These are phyloP conservation scores for Oncorhynchus masou DNA, from an alignment of 2,113 vertebrate genomes.

Conservation along the genomic window DNA sequence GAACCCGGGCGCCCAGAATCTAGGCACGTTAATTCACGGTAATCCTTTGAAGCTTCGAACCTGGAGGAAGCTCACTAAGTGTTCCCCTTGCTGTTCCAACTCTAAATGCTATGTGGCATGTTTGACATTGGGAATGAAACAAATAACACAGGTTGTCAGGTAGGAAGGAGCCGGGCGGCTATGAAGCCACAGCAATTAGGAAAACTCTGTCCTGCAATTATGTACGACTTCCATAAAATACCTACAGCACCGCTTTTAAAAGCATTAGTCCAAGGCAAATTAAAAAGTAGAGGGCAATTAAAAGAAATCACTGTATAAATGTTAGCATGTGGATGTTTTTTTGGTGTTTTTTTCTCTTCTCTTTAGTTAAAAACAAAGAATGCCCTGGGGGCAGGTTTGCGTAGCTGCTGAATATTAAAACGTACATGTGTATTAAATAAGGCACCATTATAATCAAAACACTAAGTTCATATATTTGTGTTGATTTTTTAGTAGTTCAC, in stretches of 20 bases:
- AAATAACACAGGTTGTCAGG: constrained; percentile 70
- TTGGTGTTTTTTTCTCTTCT: constrained; percentile 45
- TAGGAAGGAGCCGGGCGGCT: constrained; percentile 59
- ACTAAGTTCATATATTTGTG: constrained; percentile 60
- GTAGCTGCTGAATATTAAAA: constrained; percentile 79
- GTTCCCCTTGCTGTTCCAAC: constrained; percentile 31
- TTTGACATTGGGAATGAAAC: constrained; percentile 65
- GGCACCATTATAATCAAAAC: constrained; percentile 80
- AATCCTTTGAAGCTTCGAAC: constrained; percentile 60
- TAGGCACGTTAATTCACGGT: constrained; percentile 42
- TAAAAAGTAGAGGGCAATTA: constrained; percentile 83
- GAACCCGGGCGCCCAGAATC: constrained; percentile 23
- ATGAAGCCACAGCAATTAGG: constrained; percentile 63
- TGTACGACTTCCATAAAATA: constrained; percentile 79
- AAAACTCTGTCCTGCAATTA: constrained; percentile 61
- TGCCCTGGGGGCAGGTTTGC: constrained; percentile 63
- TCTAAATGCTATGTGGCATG: constrained; percentile 64
- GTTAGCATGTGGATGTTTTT: constrained; percentile 83
- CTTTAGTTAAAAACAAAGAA: constrained; percentile 71
- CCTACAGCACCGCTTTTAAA: constrained; percentile 76
- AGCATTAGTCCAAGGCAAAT: constrained; percentile 81
- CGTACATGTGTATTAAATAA: constrained; percentile 80
- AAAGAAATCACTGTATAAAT: constrained; percentile 84
- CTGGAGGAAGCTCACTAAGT: constrained; percentile 49
- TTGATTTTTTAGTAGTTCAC: constrained; percentile 35